These are phyloP conservation scores for Diglossa cyanea DNA, from an alignment of 2,797 vertebrate genomes.

Conservation along the genomic window DNA sequence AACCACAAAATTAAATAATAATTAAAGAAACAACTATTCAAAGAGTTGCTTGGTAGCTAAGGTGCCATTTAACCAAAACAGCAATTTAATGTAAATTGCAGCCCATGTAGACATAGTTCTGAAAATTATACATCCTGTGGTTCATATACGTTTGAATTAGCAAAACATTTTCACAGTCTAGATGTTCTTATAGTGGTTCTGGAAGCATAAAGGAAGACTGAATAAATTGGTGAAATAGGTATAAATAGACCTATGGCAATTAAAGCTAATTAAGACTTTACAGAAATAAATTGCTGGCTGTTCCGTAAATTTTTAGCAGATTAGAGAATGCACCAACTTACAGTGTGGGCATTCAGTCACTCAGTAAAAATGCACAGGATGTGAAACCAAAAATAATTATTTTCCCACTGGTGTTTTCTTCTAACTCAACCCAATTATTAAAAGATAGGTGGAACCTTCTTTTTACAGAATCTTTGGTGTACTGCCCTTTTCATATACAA, in stretches of 20 bases:
- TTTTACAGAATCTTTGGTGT: not conserved
- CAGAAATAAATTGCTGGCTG: not conserved
- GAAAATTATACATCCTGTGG: constrained; percentile 78
- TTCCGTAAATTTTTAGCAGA: constrained; percentile 1
- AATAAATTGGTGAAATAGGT: constrained; percentile 39
- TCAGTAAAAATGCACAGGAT: not conserved
- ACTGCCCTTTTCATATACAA: not conserved
- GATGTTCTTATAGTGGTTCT: constrained; percentile 13
- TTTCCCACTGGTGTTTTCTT: not conserved
- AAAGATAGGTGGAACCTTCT: not conserved
- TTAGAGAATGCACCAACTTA: not conserved
- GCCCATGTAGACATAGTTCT: constrained; percentile 75
- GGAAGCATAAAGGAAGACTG: constrained; percentile 46
- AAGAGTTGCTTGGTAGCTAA: constrained; percentile 84
- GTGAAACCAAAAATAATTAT: not conserved
- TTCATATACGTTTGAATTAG: constrained; percentile 78
- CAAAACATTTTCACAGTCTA: constrained; percentile 56
- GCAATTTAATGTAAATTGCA: constrained; percentile 88
- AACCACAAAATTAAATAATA: constrained; percentile 90
- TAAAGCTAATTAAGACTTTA: constrained; percentile 26
- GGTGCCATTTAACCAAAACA: constrained; percentile 84
- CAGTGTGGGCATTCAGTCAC: not conserved
- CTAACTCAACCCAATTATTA: not conserved
- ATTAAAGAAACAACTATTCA: constrained; percentile 90
- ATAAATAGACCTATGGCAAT: constrained; percentile 1